Conservation (phyloP, 2,888 invertebrate species). For the Aquatica leii region DNA sequence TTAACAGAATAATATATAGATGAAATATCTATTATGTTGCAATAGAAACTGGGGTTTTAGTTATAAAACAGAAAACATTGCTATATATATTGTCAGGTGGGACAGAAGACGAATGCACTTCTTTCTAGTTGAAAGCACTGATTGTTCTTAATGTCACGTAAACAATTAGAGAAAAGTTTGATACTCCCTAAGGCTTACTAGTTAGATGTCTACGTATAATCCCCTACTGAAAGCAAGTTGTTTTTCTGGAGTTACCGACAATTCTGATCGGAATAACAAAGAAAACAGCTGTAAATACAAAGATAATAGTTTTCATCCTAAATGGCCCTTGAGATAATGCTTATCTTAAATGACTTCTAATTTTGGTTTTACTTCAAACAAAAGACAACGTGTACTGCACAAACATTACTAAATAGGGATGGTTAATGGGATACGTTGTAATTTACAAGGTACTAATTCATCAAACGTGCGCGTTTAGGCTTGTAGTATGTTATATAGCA, state of each 20-base stretch:
- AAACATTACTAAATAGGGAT: background rate
- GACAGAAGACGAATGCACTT: too few relatives aligned
- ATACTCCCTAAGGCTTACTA: background rate
- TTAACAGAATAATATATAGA: too few relatives aligned
- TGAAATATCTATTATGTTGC: too few relatives aligned
- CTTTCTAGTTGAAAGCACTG: too few relatives aligned
- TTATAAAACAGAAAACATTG: too few relatives aligned
- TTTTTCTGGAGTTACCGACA: constrained; percentile 5
- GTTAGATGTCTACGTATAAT: background rate
- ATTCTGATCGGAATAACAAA: constrained; percentile 12
- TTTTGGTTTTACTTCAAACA: background rate
- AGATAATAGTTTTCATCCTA: background rate
- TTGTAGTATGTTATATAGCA: background rate
- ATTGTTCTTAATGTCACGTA: too few relatives aligned
- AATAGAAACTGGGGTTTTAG: too few relatives aligned
- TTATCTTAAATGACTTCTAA: background rate
- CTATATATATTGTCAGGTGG: too few relatives aligned
- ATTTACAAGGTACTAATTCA: background rate
- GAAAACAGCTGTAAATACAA: constrained; percentile 6
- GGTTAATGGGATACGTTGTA: background rate
- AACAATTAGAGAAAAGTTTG: background rate
- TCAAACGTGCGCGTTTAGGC: background rate
- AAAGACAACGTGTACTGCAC: background rate
- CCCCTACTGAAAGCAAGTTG: background rate
- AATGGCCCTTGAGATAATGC: constrained; percentile 7